Base-by-base conservation (phyloP, 2,888 invertebrate genomes). In the Tenthredo livida region DNA sequence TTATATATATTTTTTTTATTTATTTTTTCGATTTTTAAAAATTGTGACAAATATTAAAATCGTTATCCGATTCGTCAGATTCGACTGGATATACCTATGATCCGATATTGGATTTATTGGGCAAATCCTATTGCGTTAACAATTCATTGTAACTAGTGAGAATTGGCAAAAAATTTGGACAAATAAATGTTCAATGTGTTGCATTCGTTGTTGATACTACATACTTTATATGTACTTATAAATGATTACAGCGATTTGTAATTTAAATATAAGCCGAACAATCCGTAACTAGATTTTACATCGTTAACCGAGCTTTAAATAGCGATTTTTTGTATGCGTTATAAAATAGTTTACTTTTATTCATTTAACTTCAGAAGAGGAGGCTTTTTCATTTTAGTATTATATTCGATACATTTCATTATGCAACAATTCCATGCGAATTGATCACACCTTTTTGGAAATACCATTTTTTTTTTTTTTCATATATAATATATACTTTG, bases 191-290 rank as follows among this genome's bases (percentile, higher is more conserved):
- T n/a, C 40, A 40, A 33, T 40, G 61, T 61, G 21, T 25, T 9
- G 10, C 61, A 25, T 1, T 25, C 61, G 25, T 72, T 72, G 37
- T 72, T 72, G 37, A 70, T 72, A 29, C 29, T n/a, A 72, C 21
- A 40, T 72, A 72, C 21, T 72, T 40, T 9, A 37, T 72, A n/a
- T n/a, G n/a, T n/a, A 72, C 21, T 61, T 21, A 21, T 21, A 61
- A n/a, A 40, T n/a, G 40, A 37, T 37, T n/a, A 72, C 70, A 37
- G 70, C 10, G n/a, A 72, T 37, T 72, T 37, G n/a, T 72, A 6
- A 37, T 72, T 72, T 25, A 72, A 72, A 37, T 72, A 40, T 72
- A 37, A 72, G 70, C 70, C 33, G 17, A 72, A 72, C 17, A 33
- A 37, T 72, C 29, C n/a, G 40, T 40, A 72, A 72, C 17, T 72